Base-by-base conservation (phyloP, 2,888 invertebrate species). In the Crematogaster levior region DNA sequence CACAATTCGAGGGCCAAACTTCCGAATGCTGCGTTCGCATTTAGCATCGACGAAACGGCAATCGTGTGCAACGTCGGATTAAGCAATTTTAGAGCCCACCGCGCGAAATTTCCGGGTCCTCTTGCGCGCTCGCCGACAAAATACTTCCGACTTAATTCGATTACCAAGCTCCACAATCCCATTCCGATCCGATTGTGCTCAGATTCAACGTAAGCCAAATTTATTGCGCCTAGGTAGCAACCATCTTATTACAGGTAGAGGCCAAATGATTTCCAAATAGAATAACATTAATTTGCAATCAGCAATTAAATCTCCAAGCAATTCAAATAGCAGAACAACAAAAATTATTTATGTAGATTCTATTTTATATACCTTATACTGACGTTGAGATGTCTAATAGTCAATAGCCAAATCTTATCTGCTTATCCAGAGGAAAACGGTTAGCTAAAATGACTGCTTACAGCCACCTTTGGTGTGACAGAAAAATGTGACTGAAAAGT, bases 21-120 rank as follows among this genome's bases (percentile, higher is more conserved):
- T 87, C 81, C 84, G 85, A 60, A 84, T 86, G 85, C 83, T 79
- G 74, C 85, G 85, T 85, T 84, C 83, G 88, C 84, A 81, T 88
- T 86, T 86, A 88, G 80, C 86, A 86, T 88, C 72, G 83, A 74
- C 86, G 84, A 75, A 82, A 81, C 85, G 70, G 72, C 81, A 84
- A 86, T 85, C 83, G 83, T 74, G 66, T 58, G 65, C 84, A 73
- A 51, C 27, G 74, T 3, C 72, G 77, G 74, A 85, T 85, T 74
- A 66, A 86, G 81, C 63, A 81, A 85, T 85, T 84, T 81, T 79
- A 79, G 77, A 79, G 43, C 77, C 66, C 77, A 56, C 77, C 68
- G 56, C 68, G 66, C 56, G 77, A 79, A 79, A 79, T 79, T 79
- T 68, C 77, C 77, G 43, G 56, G 77, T 66, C 68, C 53, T 79